Evolutionary conservation across 2,113 vertebrate species (phyloP).

Genomic region (Cryptotis parvus): DNA sequence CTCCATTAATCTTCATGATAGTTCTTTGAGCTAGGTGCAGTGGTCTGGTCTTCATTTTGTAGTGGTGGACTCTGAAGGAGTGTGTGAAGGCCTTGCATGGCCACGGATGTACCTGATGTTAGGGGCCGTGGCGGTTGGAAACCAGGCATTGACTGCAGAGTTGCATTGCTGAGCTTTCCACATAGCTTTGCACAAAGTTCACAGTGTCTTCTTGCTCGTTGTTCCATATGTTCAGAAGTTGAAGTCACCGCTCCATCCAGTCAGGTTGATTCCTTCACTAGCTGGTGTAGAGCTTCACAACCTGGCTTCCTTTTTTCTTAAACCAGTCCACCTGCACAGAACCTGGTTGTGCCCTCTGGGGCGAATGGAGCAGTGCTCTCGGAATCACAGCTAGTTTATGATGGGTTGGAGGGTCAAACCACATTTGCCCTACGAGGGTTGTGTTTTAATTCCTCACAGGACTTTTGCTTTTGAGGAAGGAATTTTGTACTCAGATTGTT

Average conservation of each 20-base stretch:
- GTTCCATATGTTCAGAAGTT: not conserved
- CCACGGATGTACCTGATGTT: not conserved
- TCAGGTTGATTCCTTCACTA: not conserved
- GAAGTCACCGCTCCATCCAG: not conserved
- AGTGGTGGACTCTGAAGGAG: not conserved
- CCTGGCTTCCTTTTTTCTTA: not conserved
- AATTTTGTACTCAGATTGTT: conserved; percentile 28
- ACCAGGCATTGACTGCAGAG: not conserved
- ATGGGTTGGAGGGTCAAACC: not conserved
- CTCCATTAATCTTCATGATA: not conserved
- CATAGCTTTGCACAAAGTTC: no score
- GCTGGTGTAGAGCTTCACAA: not conserved
- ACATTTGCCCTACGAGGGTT: not conserved
- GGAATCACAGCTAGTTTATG: not conserved
- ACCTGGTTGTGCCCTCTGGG: not conserved
- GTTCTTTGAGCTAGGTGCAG: not conserved
- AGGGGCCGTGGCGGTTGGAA: not conserved
- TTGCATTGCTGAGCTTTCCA: not conserved
- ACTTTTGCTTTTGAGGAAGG: not conserved
- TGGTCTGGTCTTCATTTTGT: not conserved
- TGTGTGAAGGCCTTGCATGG: not conserved
- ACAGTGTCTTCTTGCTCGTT: not conserved
- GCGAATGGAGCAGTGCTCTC: not conserved
- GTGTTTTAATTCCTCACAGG: not conserved
- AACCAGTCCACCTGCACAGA: no score